Conservation (phyloP, 1,140 invertebrate genomes). For the Sarcophaga bullata region DNA sequence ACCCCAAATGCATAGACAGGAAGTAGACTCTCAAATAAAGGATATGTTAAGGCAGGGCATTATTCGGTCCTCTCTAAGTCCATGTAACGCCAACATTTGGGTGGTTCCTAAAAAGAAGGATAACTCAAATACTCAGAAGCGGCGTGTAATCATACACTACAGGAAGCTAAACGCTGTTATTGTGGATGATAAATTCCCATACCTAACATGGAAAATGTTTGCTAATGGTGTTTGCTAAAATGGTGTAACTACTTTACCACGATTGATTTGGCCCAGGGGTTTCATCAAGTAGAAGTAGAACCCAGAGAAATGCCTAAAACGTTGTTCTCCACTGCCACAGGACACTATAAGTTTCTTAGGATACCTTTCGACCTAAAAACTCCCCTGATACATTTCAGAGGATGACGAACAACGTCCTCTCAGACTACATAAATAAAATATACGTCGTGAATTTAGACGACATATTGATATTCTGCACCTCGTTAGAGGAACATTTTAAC, state of each 20-base stretch:
- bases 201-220: background rate
- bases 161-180: too few relatives aligned
- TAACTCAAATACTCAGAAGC: too few relatives aligned
- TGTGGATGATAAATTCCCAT: background rate
- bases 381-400: background rate
- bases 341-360: constrained; percentile 1
- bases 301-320: background rate
- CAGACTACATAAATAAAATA: background rate
- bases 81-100: too few relatives aligned
- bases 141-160: too few relatives aligned
- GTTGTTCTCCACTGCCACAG: background rate
- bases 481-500: too few relatives aligned
- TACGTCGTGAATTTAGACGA: background rate
- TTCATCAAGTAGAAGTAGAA: background rate
- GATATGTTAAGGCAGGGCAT: too few relatives aligned
- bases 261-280: background rate
- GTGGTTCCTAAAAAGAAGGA: too few relatives aligned
- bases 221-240: too few relatives aligned
- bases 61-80: too few relatives aligned
- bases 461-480: background rate
- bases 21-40: too few relatives aligned
- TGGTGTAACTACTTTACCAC: background rate
- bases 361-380: background rate
- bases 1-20: too few relatives aligned
- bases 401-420: background rate